Percentiles rank a stretch among this genome's conserved stretches.
phyloP scores from a whole-genome alignment of 2,797 vertebrate genomes.

The Enteromius thamalakanensis region DNA sequence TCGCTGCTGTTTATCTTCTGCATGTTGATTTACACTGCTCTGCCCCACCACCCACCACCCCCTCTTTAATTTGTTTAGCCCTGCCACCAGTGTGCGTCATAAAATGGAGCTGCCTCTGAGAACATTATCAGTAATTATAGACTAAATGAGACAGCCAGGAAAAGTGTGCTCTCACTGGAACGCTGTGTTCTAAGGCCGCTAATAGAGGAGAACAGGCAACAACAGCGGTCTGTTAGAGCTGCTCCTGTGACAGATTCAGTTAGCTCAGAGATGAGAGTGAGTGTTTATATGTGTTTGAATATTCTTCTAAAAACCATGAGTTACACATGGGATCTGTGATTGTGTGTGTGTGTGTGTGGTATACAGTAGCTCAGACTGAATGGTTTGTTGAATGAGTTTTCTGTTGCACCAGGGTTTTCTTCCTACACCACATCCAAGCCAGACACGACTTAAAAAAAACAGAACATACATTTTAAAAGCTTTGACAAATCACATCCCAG shows the following conservation, averaged over 20 bases:
- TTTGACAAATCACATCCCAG: background rate
- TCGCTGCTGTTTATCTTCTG: constrained; percentile 44
- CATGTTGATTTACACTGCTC: constrained; percentile 43
- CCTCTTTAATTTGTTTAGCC: constrained; percentile 43
- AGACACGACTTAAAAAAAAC: background rate
- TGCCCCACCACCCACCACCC: too few species aligned
- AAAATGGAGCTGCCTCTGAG: constrained; percentile 63
- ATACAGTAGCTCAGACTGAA: constrained; percentile 14
- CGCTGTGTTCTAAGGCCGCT: constrained; percentile 67
- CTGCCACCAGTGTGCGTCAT: constrained; percentile 42
- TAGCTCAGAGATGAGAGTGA: constrained; percentile 10
- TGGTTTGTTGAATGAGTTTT: background rate
- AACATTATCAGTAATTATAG: constrained; percentile 72
- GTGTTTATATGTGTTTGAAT: background rate
- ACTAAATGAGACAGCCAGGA: constrained; percentile 70
- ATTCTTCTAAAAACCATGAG: constrained; percentile 17
- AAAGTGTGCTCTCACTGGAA: constrained; percentile 66
- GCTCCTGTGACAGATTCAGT: constrained; percentile 27
- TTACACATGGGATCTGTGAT: constrained; percentile 6
- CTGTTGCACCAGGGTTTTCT: background rate
- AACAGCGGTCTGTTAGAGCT: constrained; percentile 32
- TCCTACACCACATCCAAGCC: background rate
- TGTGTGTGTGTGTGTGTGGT: constrained; percentile 12
- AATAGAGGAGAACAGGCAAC: constrained; percentile 59
- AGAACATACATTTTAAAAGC: background rate